phyloP scores from a whole-genome alignment of 2,113 vertebrate species.

The Micromys minutus region DNA sequence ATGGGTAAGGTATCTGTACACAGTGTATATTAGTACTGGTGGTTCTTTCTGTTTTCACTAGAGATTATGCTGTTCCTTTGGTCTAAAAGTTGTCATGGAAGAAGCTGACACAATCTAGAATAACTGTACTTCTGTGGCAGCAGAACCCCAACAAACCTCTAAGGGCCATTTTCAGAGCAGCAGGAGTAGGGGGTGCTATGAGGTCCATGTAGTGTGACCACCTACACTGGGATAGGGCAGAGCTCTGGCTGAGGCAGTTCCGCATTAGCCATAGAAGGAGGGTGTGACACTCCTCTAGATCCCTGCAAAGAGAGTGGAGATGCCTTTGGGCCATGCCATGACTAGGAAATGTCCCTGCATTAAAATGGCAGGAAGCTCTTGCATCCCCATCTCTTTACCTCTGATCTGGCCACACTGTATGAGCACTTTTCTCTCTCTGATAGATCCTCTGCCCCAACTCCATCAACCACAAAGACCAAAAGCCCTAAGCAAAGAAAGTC shows the following conservation, averaged over 20 bases:
- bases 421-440: not conserved
- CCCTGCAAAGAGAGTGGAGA: not conserved
- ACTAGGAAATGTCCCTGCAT: not conserved
- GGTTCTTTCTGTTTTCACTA: not conserved
- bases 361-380: not conserved
- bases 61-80: not conserved
- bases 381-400: not conserved
- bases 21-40: accelerated
- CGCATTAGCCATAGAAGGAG: accelerated
- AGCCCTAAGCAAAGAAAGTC: not conserved
- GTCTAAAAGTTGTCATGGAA: not conserved
- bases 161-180: not conserved
- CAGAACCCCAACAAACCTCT: not conserved
- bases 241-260: not conserved
- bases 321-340: not conserved
- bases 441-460: not conserved
- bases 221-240: too few relatives aligned
- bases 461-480: not conserved
- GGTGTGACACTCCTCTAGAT: accelerated
- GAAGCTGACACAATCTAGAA: not conserved
- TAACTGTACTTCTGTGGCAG: not conserved
- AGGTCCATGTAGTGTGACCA: not conserved
- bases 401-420: too few relatives aligned
- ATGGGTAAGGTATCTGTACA: not conserved
- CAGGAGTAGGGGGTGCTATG: not conserved